These are phyloP conservation scores for Catostylus mosaicus DNA, from an alignment of 30 jellyfish, hydroid and myxozoan genomes.

Conservation along the genomic window DNA sequence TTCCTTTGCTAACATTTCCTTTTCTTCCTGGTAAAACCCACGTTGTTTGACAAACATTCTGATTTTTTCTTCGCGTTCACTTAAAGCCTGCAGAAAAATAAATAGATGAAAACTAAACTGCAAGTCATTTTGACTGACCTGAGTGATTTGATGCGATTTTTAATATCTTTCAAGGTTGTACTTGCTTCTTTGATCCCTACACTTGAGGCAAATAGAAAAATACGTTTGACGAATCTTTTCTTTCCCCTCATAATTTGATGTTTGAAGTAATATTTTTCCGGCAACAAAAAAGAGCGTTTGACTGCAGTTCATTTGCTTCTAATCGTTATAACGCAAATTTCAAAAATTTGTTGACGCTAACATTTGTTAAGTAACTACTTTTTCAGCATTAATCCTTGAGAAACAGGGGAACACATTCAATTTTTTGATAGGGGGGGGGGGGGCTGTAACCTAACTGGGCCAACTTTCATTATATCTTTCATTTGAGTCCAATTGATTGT, in stretches of 20 bases:
- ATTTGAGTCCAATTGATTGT: neutral
- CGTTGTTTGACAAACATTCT: conserved; percentile 61
- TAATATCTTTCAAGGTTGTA: neutral
- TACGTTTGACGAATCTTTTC: neutral
- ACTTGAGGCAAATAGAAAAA: neutral
- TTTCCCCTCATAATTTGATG: neutral
- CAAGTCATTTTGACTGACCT: no score
- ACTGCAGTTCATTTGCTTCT: neutral
- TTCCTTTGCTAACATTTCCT: conserved; percentile 62
- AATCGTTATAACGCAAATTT: neutral
- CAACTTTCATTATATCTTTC: neutral
- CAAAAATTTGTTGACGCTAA: neutral
- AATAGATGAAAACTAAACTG: neutral
- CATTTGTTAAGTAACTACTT: neutral
- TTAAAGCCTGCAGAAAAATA: conserved; percentile 55
- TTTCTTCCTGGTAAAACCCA: conserved; percentile 77
- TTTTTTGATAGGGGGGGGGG: no score
- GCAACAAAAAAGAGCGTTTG: neutral
- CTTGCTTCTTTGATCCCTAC: neutral
- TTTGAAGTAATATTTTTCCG: neutral
- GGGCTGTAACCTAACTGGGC: no score
- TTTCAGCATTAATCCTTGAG: neutral
- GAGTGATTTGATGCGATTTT: neutral
- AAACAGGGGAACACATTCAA: neutral
- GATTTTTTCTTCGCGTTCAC: conserved; percentile 77